Percentiles rank a stretch among this genome's conserved stretches.
Conservation (phyloP, 2,113 vertebrate genomes). For the Prionailurus viverrinus region DNA sequence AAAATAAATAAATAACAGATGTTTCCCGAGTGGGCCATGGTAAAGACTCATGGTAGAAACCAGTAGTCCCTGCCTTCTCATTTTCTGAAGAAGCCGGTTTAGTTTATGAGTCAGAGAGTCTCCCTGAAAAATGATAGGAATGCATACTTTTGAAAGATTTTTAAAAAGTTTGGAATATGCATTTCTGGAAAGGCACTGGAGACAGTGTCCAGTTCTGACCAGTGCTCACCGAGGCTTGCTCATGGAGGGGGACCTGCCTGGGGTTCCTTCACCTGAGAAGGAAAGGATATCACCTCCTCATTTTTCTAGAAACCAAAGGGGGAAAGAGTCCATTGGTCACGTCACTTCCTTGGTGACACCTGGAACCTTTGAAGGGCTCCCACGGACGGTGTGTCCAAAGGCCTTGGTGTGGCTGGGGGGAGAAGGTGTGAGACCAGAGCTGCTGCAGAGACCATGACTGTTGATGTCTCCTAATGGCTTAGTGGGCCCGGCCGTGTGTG, state of each 20-base stretch:
- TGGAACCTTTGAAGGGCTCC: neutral
- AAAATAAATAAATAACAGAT: neutral
- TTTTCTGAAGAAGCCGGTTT: conserved; percentile 6
- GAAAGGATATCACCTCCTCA: neutral
- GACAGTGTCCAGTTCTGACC: neutral
- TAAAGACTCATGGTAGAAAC: neutral
- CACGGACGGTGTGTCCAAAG: neutral
- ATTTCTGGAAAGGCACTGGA: neutral
- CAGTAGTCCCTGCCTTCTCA: accelerated
- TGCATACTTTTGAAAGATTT: neutral
- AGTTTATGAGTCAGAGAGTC: neutral
- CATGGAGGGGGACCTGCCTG: neutral
- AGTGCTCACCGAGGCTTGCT: neutral
- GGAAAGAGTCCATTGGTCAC: neutral
- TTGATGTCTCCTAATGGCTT: accelerated
- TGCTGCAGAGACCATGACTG: neutral
- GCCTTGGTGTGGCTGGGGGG: neutral
- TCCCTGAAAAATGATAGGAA: neutral
- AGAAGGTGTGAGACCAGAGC: neutral
- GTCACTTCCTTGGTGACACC: neutral
- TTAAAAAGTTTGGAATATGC: neutral
- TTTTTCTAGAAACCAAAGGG: neutral
- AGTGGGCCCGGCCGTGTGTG: neutral
- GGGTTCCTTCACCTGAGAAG: neutral
- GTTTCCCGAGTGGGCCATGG: neutral